Evolutionary conservation across 2,888 invertebrate genomes (phyloP).

Genomic region (Glomeris marginata): DNA sequence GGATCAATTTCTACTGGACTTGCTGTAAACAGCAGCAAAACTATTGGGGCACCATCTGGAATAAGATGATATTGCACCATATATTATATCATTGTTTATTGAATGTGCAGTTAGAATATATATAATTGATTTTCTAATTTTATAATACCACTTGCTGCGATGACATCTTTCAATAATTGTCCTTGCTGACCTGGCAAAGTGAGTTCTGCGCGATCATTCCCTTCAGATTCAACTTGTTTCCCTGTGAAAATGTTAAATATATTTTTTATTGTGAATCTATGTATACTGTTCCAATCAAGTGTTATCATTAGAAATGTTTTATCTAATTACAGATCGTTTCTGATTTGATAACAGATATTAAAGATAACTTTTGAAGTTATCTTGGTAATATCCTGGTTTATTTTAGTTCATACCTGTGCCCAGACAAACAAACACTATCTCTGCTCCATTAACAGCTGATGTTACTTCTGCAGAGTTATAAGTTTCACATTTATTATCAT

Average conservation of each 20-base stretch:
- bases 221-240: constrained; percentile 8
- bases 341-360: no score
- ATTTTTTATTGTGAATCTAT: no score
- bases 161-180: constrained; percentile 10
- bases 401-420: constrained; percentile 4
- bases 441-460: background rate
- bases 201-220: constrained; percentile 9
- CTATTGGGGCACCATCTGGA: background rate
- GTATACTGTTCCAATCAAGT: no score
- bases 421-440: constrained; percentile 12
- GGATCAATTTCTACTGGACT: background rate
- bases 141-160: background rate
- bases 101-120: background rate
- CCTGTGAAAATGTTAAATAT: no score
- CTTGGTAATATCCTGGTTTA: no score
- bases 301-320: no score
- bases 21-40: background rate
- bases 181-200: constrained; percentile 12
- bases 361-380: no score
- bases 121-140: background rate
- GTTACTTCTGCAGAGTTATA: constrained; percentile 8
- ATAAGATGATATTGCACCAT: background rate
- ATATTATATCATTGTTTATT: no score
- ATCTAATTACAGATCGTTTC: no score
- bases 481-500: constrained; percentile 3